Evolutionary conservation across 2,797 vertebrate genomes (phyloP).

Genomic region (Triplophysa yarkandensis): DNA sequence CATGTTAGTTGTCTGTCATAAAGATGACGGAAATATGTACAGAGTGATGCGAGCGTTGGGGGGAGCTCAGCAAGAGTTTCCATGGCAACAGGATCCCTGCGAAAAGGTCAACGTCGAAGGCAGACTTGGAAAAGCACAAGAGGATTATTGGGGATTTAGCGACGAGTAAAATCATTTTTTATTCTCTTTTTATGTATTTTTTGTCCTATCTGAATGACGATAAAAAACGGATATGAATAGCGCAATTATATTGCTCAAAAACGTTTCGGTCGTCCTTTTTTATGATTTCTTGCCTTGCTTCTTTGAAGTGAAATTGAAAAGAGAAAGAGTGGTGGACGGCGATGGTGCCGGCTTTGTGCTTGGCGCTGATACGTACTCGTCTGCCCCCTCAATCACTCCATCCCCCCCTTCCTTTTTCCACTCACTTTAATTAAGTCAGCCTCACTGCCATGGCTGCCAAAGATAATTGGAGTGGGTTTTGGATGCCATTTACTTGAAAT

Average conservation of each 20-base stretch:
- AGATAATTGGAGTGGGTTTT: constrained; percentile 88
- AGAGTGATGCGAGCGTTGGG: constrained; percentile 39
- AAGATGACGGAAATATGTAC: constrained; percentile 51
- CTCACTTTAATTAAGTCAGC: constrained; percentile 88
- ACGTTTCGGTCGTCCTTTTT: constrained; percentile 63
- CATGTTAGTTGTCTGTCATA: constrained; percentile 57
- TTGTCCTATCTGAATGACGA: constrained; percentile 55
- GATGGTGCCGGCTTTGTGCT: constrained; percentile 78
- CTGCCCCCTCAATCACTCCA: constrained; percentile 77
- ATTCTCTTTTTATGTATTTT: constrained; percentile 70
- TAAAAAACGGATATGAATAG: constrained; percentile 75
- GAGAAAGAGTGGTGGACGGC: constrained; percentile 75
- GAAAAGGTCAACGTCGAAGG: constrained; percentile 93
- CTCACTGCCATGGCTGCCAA: constrained; percentile 81
- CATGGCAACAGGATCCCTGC: constrained; percentile 93
- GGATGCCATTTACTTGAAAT: constrained; percentile 84
- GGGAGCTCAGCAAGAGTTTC: constrained; percentile 78
- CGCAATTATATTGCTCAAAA: constrained; percentile 73
- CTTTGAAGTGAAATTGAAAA: constrained; percentile 82
- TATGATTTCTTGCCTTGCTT: constrained; percentile 73
- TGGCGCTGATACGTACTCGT: constrained; percentile 77
- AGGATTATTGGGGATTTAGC: constrained; percentile 71
- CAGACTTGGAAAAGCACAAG: constrained; percentile 81
- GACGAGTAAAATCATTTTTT: constrained; percentile 67
- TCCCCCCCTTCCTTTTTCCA: constrained; percentile 74